Conservation (phyloP, 2,113 vertebrate genomes). For the Brienomyrus brachyistius region DNA sequence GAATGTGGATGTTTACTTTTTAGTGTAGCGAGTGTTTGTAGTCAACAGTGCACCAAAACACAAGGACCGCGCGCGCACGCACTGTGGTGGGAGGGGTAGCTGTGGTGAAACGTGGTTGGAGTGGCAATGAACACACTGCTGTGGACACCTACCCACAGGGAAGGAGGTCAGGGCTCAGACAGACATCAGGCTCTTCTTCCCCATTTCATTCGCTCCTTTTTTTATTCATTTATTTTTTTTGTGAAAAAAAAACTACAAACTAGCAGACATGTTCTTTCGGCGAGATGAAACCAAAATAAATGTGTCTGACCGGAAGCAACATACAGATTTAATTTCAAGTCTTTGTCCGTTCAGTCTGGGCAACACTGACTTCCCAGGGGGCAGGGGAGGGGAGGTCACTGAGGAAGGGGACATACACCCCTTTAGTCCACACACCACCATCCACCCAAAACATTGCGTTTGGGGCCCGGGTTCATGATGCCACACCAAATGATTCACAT, state of each 20-base stretch:
- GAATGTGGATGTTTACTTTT: background rate
- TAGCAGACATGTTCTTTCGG: constrained; percentile 43
- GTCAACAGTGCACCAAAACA: background rate
- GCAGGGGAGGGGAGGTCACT: constrained; percentile 31
- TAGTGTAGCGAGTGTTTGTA: background rate
- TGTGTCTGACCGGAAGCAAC: constrained; percentile 49
- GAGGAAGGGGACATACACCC: background rate
- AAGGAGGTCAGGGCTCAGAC: background rate
- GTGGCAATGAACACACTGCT: too few species aligned
- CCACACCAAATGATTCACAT: background rate
- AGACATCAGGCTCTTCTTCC: constrained; percentile 30
- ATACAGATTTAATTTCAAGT: constrained; percentile 47
- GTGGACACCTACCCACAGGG: background rate
- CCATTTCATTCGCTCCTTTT: constrained; percentile 51
- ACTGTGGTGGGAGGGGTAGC: too few species aligned
- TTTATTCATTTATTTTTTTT: constrained; percentile 38
- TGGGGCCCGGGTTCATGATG: background rate
- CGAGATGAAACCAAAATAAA: constrained; percentile 41
- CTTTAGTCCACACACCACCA: background rate
- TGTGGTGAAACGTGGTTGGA: too few species aligned
- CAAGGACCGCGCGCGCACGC: background rate
- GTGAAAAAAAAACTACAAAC: constrained; percentile 59
- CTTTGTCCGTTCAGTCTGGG: constrained; percentile 31
- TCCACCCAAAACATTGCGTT: constrained; percentile 4
- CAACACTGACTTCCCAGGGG: background rate